Evolutionary conservation across 2,797 vertebrate species (phyloP).

Genomic region (Chaetodon trifasciatus): DNA sequence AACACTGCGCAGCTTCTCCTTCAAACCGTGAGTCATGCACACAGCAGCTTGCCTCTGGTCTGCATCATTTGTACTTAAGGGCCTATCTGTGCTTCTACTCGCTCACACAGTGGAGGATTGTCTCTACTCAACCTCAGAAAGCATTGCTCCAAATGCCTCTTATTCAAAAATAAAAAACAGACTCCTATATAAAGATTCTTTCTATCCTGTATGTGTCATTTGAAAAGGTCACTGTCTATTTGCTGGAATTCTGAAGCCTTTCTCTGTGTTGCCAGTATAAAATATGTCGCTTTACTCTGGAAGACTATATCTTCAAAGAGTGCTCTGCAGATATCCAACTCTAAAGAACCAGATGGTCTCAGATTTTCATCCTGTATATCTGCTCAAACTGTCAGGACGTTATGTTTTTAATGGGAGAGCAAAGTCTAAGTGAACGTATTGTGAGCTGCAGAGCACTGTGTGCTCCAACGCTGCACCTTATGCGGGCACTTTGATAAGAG

Average conservation of each 20-base stretch:
- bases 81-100: constrained; percentile 2
- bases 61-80: constrained; percentile 14
- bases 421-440: constrained; percentile 12
- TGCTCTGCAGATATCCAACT: constrained; percentile 16
- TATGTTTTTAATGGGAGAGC: constrained; percentile 26
- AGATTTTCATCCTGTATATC: constrained; percentile 17
- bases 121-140: background rate
- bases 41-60: constrained; percentile 23
- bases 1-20: constrained; percentile 12
- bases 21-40: constrained; percentile 47
- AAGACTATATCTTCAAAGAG: background rate
- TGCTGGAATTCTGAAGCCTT: constrained; percentile 1
- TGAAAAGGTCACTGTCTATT: background rate
- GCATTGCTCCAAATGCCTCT: background rate
- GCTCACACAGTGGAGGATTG: constrained; percentile 7
- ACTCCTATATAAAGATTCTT: background rate
- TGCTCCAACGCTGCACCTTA: constrained; percentile 33
- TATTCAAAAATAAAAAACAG: constrained; percentile 8
- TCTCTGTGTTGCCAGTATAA: background rate
- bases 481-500: constrained; percentile 68
- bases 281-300: constrained; percentile 17
- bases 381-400: constrained; percentile 13
- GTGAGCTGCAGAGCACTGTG: background rate
- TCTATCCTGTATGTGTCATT: background rate
- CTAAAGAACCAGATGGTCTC: background rate